Percentiles rank a stretch among this genome's conserved stretches.
These are phyloP conservation scores for Lophotis ruficrista DNA, from an alignment of 2,113 vertebrate genomes.

Conservation along the genomic window DNA sequence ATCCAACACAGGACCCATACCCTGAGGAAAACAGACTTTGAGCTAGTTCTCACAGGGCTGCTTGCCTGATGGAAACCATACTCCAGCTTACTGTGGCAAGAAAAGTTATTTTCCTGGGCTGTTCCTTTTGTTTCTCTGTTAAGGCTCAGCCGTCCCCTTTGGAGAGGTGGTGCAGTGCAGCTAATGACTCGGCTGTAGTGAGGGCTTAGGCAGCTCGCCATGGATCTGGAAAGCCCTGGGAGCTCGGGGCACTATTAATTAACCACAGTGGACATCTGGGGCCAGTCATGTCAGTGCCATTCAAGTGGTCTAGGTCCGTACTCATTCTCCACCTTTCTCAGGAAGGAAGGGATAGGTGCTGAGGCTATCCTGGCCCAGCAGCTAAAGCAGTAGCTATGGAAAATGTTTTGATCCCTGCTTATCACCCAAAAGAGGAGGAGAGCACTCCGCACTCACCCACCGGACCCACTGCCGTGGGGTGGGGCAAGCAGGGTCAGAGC, in stretches of 20 bases:
- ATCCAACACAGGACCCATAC: background rate
- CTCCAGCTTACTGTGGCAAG: background rate
- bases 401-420: background rate
- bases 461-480: fast-evolving
- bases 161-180: background rate
- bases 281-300: fast-evolving
- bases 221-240: background rate
- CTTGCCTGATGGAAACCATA: background rate
- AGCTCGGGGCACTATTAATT: background rate
- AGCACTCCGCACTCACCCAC: background rate
- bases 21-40: background rate
- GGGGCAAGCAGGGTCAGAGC: background rate
- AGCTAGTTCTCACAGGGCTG: background rate
- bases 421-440: background rate
- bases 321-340: background rate
- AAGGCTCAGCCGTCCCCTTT: background rate
- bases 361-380: background rate
- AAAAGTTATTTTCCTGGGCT: background rate
- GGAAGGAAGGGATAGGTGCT: background rate
- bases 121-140: background rate
- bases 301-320: background rate
- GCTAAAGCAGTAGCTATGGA: background rate
- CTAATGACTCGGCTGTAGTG: fast-evolving
- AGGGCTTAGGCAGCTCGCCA: background rate
- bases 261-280: background rate